Base-by-base conservation (phyloP, 2,113 vertebrate species). In the Anoura caudifer region DNA sequence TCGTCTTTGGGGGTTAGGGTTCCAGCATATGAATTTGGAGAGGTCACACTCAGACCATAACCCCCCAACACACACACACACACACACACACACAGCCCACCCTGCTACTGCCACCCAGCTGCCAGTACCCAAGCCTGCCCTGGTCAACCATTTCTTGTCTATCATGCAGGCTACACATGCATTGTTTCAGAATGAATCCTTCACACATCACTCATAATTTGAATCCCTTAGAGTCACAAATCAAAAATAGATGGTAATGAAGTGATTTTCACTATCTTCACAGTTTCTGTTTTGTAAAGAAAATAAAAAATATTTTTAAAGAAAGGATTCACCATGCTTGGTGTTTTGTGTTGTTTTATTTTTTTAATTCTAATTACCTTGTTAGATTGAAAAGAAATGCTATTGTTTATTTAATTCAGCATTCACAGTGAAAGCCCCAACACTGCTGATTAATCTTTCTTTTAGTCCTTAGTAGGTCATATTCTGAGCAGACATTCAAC, bases 391-490 rank as follows among this genome's bases (percentile, higher is more conserved):
- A 77, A 47, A 75, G 14, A 61, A 79, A 73, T 80, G 31, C 9
- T 24, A 72, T 70, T 65, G 45, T 36, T 22, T 70, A 16, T 16
- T 50, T 82, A 95, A 56, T 73, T 87, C 43, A 90, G 26, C 73
- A n/a, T n/a, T 65, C 24, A 61, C 38, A 43, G 43, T n/a, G 31
- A 73, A 86, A 87, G 31, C 45, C 43, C 72, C 7, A 7, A 72
- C 41, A 11, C 52, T 73, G 41, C 38, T 84, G 47, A 70, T 45
- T 56, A 31, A 63, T 70, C 10, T 91, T 86, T 84, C 47, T 72
- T 95, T 82, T 75, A 98, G 99, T 98, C 98, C 79, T 97, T 99
- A 24, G 99, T 99, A 33, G 98, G 98, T 0, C 98, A 98, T 91
- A 98, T 99, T 69, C 96, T 97, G 31, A 99, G 98, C 13, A 98